Evolutionary conservation across 2,888 invertebrate genomes (phyloP), one percentile per base, ranked within the genome.

Genomic region (Amiota minor): DNA sequence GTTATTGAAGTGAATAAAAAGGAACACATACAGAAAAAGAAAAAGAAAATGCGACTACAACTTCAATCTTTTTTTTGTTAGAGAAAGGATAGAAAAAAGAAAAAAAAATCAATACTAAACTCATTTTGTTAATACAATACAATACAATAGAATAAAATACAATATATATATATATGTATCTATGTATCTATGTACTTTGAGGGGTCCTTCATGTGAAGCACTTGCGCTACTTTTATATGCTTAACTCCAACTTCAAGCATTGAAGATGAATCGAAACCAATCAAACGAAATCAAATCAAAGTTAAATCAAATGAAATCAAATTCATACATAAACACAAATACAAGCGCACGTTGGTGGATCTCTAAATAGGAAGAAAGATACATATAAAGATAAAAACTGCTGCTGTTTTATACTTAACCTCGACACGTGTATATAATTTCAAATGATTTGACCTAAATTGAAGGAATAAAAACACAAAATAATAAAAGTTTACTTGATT

Each of bases 361-460:
- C 1, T 1, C 1, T n/a, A 4, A 4, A 50, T 2, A 50, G 50
- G 4, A 11, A n/a, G 50, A 50, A 11, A 50, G 2, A 4, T 35
- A 35, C 35, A 35, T 35, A 35, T 35, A 35, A 35, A 35, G 35
- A 35, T 8, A 35, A 12, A 11, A 12, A 11, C 14, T 12, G 53
- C 53, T n/a, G 12, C 20, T 6, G 18, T 20, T 35, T 35, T 11
- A 23, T 53, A 68, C 67, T 68, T 68, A 68, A 50, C 67, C 56
- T 56, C 56, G 71, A 62, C 71, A 71, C 71, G 71, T 71, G 71
- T 62, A 71, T 49, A 71, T 61, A 47, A 71, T 71, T 71, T 71
- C 49, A 71, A 71, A 62, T 45, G 14, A 20, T 62, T 71, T 71
- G 71, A 71, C 71, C 71, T 56, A 71, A 71, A 62, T 71, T 23